Evolutionary conservation across 2,888 invertebrate genomes (phyloP).

Genomic region (Lottia scabra): DNA sequence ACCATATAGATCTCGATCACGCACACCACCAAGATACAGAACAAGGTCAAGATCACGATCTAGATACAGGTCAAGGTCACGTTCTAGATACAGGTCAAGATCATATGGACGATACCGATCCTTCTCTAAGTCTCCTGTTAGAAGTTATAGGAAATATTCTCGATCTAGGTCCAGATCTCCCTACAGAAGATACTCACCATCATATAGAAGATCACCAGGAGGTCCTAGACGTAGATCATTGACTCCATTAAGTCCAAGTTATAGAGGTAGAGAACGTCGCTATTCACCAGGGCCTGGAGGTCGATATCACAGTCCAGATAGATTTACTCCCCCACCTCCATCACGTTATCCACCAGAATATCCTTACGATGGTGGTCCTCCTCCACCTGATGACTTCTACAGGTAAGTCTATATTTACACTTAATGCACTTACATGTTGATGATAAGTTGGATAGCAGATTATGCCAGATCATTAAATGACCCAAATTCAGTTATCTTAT

Average conservation of each 20-base stretch:
- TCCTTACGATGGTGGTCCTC: not conserved
- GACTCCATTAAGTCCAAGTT: not conserved
- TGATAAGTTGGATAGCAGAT: too few relatives aligned
- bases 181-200: constrained; percentile 13
- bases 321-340: not conserved
- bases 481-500: too few relatives aligned
- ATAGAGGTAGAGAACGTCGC: not conserved
- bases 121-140: constrained; percentile 15
- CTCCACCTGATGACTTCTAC: not conserved
- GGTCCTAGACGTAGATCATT: constrained; percentile 16
- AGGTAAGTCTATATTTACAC: too few relatives aligned
- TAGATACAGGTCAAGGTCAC: constrained; percentile 30
- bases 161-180: constrained; percentile 23
- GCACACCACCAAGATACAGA: constrained; percentile 32
- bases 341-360: constrained; percentile 9
- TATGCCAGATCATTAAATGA: too few relatives aligned
- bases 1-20: constrained; percentile 31
- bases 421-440: too few relatives aligned
- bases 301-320: not conserved
- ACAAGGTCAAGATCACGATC: constrained; percentile 38
- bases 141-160: constrained; percentile 16
- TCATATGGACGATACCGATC: constrained; percentile 16
- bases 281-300: not conserved
- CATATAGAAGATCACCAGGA: not conserved
- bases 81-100: constrained; percentile 31